These are phyloP conservation scores for Semnornis frantzii DNA, from an alignment of 2,113 vertebrate genomes.

Conservation along the genomic window DNA sequence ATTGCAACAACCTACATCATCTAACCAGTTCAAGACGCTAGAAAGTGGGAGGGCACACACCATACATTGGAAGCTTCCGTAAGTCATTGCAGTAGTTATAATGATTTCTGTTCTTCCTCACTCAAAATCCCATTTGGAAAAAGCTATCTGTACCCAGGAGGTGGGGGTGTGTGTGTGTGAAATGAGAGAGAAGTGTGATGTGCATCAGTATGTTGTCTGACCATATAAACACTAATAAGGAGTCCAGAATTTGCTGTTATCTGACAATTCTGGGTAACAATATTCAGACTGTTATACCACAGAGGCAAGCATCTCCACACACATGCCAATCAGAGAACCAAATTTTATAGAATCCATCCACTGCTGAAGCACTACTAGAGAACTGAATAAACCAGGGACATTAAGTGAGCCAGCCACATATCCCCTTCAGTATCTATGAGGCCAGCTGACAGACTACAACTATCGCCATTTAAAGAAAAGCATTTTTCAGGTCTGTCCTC, in stretches of 20 bases:
- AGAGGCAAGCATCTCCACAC: not conserved
- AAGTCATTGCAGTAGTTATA: not conserved
- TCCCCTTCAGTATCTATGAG: not conserved
- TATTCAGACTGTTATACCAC: not conserved
- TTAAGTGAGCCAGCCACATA: not conserved
- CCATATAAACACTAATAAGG: not conserved
- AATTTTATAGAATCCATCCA: not conserved
- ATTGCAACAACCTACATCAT: not conserved
- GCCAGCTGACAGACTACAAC: not conserved
- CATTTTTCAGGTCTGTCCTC: not conserved
- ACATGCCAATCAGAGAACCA: not conserved
- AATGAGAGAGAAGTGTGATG: fast-evolving
- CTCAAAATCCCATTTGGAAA: not conserved
- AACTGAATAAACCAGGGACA: not conserved
- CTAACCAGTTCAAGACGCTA: slow-evolving; percentile 35
- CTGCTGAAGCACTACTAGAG: not conserved
- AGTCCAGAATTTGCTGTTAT: not conserved
- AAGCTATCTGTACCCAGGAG: not conserved
- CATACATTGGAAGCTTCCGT: not conserved
- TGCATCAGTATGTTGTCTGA: not conserved
- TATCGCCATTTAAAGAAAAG: not conserved
- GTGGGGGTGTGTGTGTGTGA: fast-evolving
- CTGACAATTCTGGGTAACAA: not conserved
- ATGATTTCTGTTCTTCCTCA: not conserved
- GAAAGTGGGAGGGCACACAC: not conserved